Conservation (phyloP, 2,113 vertebrate genomes). For the Alosa alosa region DNA sequence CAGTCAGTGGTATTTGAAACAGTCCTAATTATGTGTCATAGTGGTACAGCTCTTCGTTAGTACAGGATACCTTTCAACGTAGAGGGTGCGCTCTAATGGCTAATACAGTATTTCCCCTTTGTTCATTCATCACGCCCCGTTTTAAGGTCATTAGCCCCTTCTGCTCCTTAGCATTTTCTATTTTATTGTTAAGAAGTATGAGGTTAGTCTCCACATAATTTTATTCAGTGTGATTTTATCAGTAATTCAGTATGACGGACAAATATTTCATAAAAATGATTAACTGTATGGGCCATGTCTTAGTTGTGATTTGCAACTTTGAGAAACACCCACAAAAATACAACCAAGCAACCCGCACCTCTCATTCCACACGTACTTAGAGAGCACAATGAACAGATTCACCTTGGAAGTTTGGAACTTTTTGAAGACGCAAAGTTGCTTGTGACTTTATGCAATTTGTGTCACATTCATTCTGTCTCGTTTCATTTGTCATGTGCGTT, state of each 20-base stretch:
- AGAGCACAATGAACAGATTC: not conserved
- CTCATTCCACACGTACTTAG: not conserved
- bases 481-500: not conserved
- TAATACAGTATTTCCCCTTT: not conserved
- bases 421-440: not conserved
- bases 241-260: not conserved
- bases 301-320: not conserved
- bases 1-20: slow-evolving; percentile 19
- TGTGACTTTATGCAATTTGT: not conserved
- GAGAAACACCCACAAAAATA: not conserved
- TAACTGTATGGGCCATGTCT: not conserved
- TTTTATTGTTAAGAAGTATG: not conserved
- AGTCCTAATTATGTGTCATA: slow-evolving; percentile 7
- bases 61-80: not conserved
- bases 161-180: not conserved
- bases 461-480: not conserved
- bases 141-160: not conserved
- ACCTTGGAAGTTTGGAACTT: not conserved
- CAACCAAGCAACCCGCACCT: not conserved
- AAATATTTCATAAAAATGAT: not conserved
- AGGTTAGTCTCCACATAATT: not conserved
- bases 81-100: not conserved
- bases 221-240: not conserved
- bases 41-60: not conserved
- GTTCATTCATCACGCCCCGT: not conserved